Evolutionary conservation across 2,113 vertebrate genomes (phyloP).

Genomic region (Coreoperca whiteheadi): DNA sequence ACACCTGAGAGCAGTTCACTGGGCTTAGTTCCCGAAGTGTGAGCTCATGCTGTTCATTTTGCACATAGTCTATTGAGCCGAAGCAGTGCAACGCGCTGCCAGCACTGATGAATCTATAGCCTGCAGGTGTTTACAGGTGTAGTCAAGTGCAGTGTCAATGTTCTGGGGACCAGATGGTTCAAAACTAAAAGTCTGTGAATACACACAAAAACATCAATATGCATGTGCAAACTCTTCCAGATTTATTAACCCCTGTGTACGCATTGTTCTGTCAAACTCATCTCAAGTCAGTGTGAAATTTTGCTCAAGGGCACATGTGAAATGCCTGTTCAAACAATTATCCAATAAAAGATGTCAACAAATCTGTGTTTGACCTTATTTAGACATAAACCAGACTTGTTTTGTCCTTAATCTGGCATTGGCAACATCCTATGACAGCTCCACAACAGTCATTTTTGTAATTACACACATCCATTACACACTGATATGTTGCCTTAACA

Average conservation of each 20-base stretch:
- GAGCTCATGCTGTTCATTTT: slow-evolving; percentile 27
- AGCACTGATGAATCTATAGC: slow-evolving; percentile 38
- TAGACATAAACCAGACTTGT: slow-evolving; percentile 44
- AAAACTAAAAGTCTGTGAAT: slow-evolving; percentile 16
- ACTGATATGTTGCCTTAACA: slow-evolving; percentile 11
- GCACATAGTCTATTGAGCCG: slow-evolving; percentile 6
- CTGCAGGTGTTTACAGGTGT: slow-evolving; percentile 50
- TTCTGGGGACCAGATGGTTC: not conserved
- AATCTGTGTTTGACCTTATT: slow-evolving; percentile 53
- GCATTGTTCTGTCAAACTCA: slow-evolving; percentile 7
- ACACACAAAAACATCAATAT: slow-evolving; percentile 30
- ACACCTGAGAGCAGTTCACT: slow-evolving; percentile 20
- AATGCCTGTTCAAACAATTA: slow-evolving; percentile 41
- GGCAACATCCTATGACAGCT: slow-evolving; percentile 36
- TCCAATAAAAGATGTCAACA: slow-evolving; percentile 45
- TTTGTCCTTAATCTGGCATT: slow-evolving; percentile 40
- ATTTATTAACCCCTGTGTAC: slow-evolving; percentile 6
- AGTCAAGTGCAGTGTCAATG: not conserved
- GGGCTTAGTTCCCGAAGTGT: slow-evolving; percentile 17
- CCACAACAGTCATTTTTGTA: slow-evolving; percentile 24
- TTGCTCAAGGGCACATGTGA: slow-evolving; percentile 1
- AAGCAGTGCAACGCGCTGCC: not conserved
- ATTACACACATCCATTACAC: slow-evolving; percentile 39
- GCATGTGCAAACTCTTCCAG: not conserved
- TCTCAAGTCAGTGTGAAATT: slow-evolving; percentile 29